These are phyloP conservation scores for Aradophagus sp. DNA, from an alignment of 1,140 invertebrate genomes.

Conservation along the genomic window DNA sequence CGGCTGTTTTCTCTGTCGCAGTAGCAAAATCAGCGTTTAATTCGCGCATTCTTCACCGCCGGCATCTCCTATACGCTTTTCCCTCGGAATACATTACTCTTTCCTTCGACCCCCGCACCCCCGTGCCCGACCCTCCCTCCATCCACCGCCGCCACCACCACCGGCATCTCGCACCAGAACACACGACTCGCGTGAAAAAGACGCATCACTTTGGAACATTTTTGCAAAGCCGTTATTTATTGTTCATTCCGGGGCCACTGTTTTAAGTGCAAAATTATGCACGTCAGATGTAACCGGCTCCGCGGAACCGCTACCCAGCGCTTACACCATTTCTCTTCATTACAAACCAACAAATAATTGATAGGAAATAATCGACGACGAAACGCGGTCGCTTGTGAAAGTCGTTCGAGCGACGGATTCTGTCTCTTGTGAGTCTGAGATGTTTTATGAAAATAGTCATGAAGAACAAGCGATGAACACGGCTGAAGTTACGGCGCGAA, in stretches of 20 bases:
- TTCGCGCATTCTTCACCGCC: conserved; percentile 46
- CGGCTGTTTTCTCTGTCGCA: conserved; percentile 33
- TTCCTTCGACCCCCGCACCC: background rate
- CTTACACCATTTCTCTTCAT: no score
- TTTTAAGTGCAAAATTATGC: conserved; percentile 40
- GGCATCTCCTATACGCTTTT: conserved; percentile 33
- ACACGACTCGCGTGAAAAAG: conserved; percentile 45
- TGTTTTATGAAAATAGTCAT: no score
- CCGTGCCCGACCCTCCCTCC: no score
- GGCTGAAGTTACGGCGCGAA: no score
- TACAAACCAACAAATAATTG: no score
- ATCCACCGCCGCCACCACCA: background rate
- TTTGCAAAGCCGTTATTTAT: conserved; percentile 44
- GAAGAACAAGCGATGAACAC: no score
- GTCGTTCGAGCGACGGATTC: no score
- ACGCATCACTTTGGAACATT: conserved; percentile 34
- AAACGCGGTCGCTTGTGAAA: no score
- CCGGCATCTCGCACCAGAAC: conserved; percentile 25
- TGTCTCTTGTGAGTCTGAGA: no score
- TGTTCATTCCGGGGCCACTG: conserved; percentile 14
- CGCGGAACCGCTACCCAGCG: no score
- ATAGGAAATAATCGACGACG: no score
- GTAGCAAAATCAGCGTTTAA: conserved; percentile 49
- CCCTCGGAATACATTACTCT: conserved; percentile 49
- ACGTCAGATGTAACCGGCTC: conserved; percentile 18